Percentiles rank a stretch among this genome's conserved stretches.
These are phyloP conservation scores for Bovichtus diacanthus DNA, from an alignment of 2,797 vertebrate species.

Conservation along the genomic window DNA sequence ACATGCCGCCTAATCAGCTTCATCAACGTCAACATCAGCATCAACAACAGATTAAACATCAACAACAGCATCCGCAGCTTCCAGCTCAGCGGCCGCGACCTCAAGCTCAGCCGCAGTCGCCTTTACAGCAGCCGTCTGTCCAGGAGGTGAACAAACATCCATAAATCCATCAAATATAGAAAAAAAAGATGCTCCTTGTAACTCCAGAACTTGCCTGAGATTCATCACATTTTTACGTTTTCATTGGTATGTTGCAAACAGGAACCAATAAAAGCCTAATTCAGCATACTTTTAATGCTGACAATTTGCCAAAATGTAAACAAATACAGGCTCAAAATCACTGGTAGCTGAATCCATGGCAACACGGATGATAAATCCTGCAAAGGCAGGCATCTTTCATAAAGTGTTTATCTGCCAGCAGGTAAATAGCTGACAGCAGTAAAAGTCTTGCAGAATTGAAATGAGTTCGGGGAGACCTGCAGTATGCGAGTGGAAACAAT, in stretches of 20 bases:
- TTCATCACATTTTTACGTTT: not conserved
- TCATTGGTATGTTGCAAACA: not conserved
- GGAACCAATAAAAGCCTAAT: not conserved
- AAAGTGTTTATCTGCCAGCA: slow-evolving; percentile 31
- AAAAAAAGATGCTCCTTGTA: not conserved
- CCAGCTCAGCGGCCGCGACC: slow-evolving; percentile 43
- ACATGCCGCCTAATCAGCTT: slow-evolving; percentile 28
- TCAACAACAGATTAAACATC: slow-evolving; percentile 38
- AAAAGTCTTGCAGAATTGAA: slow-evolving; percentile 37
- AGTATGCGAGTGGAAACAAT: slow-evolving; percentile 31
- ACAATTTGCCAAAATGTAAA: not conserved
- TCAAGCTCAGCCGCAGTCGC: slow-evolving; percentile 53
- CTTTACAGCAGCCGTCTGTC: slow-evolving; percentile 80
- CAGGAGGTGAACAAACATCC: slow-evolving; percentile 87
- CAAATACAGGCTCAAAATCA: not conserved
- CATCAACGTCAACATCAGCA: slow-evolving; percentile 47
- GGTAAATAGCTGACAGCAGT: slow-evolving; percentile 38
- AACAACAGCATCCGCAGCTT: slow-evolving; percentile 43
- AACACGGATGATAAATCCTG: slow-evolving; percentile 18
- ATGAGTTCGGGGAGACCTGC: slow-evolving; percentile 27
- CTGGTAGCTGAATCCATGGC: not conserved
- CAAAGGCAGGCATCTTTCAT: slow-evolving; percentile 15
- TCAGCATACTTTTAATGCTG: not conserved
- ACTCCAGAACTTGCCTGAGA: not conserved
- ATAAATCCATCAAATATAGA: not conserved